Evolutionary conservation across 2,888 invertebrate species (phyloP).

Genomic region (Drosophila fungiperda): DNA sequence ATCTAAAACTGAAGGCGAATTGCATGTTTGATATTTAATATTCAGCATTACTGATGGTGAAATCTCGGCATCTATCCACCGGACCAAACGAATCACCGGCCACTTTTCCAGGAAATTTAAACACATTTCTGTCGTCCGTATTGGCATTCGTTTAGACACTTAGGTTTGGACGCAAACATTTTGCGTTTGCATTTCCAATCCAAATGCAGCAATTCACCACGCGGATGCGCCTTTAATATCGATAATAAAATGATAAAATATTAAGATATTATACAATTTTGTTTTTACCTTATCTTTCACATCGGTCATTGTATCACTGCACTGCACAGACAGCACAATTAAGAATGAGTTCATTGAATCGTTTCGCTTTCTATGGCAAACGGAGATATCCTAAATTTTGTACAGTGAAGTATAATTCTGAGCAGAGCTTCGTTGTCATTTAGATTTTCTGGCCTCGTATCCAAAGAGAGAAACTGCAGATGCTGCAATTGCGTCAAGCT

Average conservation of each 20-base stretch:
- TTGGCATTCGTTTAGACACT: neutral
- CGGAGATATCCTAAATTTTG: slow-evolving; percentile 25
- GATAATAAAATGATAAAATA: neutral
- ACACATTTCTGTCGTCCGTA: neutral
- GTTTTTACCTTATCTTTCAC: too few relatives aligned
- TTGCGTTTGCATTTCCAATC: slow-evolving; percentile 11
- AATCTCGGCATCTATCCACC: slow-evolving; percentile 22
- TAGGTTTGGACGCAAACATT: slow-evolving; percentile 15
- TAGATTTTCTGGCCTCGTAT: neutral
- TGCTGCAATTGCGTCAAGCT: slow-evolving; percentile 5
- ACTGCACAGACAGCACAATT: slow-evolving; percentile 10
- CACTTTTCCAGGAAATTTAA: slow-evolving; percentile 27
- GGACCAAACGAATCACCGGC: slow-evolving; percentile 17
- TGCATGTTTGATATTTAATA: slow-evolving; percentile 15
- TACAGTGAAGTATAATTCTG: slow-evolving; percentile 5
- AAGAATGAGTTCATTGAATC: slow-evolving; percentile 6
- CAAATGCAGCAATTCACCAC: slow-evolving; percentile 16
- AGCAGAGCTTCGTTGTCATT: neutral
- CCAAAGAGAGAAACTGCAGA: slow-evolving; percentile 22
- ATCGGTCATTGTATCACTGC: neutral
- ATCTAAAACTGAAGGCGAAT: slow-evolving; percentile 36
- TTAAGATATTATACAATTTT: too few relatives aligned
- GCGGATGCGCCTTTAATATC: slow-evolving; percentile 6
- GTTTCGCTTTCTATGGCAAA: slow-evolving; percentile 1
- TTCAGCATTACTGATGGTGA: slow-evolving; percentile 19